A percentile compares a stretch with the other conserved stretches of the same genome.
These are phyloP conservation scores for Amphimedon queenslandica DNA, from an alignment of 37 sponge, comb jelly and placozoan genomes.

Conservation along the genomic window DNA sequence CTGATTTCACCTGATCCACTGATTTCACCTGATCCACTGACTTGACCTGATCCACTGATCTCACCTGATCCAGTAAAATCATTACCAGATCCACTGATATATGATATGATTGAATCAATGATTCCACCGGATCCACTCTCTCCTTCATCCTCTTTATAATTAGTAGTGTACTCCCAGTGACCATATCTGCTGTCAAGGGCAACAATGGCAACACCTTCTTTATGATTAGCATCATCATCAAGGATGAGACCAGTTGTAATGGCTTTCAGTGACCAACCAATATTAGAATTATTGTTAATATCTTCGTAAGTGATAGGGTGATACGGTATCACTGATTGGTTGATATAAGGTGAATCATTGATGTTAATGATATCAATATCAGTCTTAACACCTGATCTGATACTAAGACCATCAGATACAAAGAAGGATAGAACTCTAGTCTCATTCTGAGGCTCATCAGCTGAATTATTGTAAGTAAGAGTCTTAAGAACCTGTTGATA, in stretches of 20 bases:
- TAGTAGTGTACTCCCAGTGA: slow-evolving; percentile 76
- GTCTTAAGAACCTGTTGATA: slow-evolving; percentile 75
- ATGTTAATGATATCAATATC: slow-evolving; percentile 43
- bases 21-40: neutral
- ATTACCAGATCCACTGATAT: neutral
- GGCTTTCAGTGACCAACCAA: slow-evolving; percentile 72
- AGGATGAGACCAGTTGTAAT: slow-evolving; percentile 38
- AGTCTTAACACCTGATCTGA: slow-evolving; percentile 21
- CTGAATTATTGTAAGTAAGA: slow-evolving; percentile 66
- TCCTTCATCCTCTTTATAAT: slow-evolving; percentile 11
- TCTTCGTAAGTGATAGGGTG: slow-evolving; percentile 58
- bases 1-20: neutral
- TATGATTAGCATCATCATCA: slow-evolving; percentile 59
- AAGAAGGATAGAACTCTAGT: slow-evolving; percentile 37
- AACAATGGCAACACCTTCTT: slow-evolving; percentile 74
- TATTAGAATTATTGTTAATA: slow-evolving; percentile 27
- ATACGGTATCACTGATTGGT: slow-evolving; percentile 23
- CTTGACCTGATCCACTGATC: neutral
- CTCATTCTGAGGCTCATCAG: slow-evolving; percentile 60
- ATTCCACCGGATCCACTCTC: neutral
- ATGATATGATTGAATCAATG: neutral
- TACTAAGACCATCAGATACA: slow-evolving; percentile 71
- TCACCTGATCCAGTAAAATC: neutral
- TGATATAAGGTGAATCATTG: slow-evolving; percentile 87
- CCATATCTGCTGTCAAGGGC: slow-evolving; percentile 50